Conservation (phyloP, 2,113 vertebrate species). For the Notarius quadriscutis region DNA sequence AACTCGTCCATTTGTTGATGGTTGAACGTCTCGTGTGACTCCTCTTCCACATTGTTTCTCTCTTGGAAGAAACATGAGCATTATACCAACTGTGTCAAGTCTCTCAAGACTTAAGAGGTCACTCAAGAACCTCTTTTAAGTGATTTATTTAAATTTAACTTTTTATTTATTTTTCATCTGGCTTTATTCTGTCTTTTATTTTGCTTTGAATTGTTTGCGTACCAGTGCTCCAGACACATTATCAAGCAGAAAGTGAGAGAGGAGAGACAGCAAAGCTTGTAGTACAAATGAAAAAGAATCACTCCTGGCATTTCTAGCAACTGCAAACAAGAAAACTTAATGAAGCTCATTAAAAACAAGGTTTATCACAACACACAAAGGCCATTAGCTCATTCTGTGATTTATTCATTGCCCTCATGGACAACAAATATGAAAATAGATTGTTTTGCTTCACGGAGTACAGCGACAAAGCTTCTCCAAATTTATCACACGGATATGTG, state of each 20-base stretch:
- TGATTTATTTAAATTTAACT: conserved; percentile 12
- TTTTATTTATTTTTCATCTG: conserved; percentile 10
- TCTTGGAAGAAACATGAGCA: conserved; percentile 12
- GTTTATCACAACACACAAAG: conserved; percentile 55
- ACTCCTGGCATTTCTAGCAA: conserved; percentile 50
- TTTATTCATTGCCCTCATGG: conserved; percentile 51
- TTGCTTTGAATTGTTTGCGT: conserved; percentile 11
- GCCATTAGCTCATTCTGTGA: conserved; percentile 48
- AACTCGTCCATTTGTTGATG: conserved; percentile 25
- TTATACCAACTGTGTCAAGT: neutral
- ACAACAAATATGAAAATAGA: conserved; percentile 50
- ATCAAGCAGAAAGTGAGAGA: conserved; percentile 2
- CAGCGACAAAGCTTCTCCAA: neutral
- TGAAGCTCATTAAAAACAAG: conserved; percentile 55
- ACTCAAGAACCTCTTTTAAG: neutral
- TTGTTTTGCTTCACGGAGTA: conserved; percentile 28
- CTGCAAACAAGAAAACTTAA: conserved; percentile 50
- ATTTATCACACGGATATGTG: neutral
- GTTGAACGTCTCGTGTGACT: neutral
- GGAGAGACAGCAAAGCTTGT: conserved; percentile 7
- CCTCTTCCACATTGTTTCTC: conserved; percentile 5
- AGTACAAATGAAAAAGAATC: conserved; percentile 51
- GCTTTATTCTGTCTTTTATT: neutral
- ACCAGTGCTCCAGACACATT: neutral
- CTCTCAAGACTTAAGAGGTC: neutral